Base-by-base conservation (phyloP, 2,888 invertebrate genomes). In the Frankliniella fusca region DNA sequence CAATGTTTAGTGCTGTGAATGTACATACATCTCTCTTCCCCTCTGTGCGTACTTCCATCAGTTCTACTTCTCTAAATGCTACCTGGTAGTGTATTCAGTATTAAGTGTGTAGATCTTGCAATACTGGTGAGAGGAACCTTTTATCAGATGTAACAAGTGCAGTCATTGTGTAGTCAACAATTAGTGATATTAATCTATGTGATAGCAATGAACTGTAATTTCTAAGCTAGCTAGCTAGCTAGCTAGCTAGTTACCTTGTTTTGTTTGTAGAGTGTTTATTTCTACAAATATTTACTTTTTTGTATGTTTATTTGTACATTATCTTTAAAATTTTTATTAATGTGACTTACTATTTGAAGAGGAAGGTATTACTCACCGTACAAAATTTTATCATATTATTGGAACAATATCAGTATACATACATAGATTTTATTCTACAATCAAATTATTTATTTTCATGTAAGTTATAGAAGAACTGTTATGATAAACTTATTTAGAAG, bases 401-500 rank as follows among this genome's bases (percentile, higher is more conserved):
- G 70, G 23, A 70, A 23, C n/a, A 70, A 70, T 23, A 70, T 70
- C 70, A 70, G 70, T 70, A 70, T 70, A 54, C 54, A 54, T 23
- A 70, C 10, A 54, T 20, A 54, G n/a, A 70, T 23, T 23, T 23
- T 70, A 70, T 70, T 70, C 70, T n/a, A 23, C 70, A 70, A 23
- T 70, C n/a, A 70, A 70, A 70, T 70, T 70, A 70, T 70, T 70
- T 70, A 70, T 70, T 70, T 70, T 70, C 70, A n/a, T 70, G 70
- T 70, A 70, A n/a, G 23, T 70, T 23, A 70, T 70, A 70, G 70
- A 70, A 23, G 20, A 3, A 70, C 7, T 70, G 70, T 70, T 70
- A n/a, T n/a, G 70, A 70, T 23, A 23, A 70, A n/a, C 20, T 70
- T n/a, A 23, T 23, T 70, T 9, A n/a, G 70, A 70, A 70, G 70